Conservation (phyloP, 2,113 vertebrate genomes). For the Channa argus region DNA sequence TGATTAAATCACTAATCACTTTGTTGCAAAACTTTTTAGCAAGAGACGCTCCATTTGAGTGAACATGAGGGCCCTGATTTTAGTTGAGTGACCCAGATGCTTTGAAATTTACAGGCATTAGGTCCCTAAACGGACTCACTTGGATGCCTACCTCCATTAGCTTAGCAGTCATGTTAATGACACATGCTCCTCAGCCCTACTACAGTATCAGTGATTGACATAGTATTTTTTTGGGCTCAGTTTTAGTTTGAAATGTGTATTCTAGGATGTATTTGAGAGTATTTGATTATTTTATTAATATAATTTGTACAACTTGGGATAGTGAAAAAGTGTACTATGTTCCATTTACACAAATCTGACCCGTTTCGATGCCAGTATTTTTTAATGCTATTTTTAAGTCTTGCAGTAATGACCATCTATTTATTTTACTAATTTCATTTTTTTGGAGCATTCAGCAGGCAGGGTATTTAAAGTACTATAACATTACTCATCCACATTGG, state of each 20-base stretch:
- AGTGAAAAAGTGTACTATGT: background rate
- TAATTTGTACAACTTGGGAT: background rate
- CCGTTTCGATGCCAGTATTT: slow-evolving; percentile 9
- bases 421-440: no score
- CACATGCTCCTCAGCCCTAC: background rate
- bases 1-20: slow-evolving; percentile 25
- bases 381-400: background rate
- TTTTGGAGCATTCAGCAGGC: background rate
- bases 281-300: background rate
- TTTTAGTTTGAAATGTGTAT: background rate
- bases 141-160: background rate
- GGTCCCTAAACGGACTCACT: background rate
- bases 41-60: slow-evolving; percentile 66
- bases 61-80: slow-evolving; percentile 7
- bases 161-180: background rate
- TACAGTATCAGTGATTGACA: background rate
- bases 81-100: background rate
- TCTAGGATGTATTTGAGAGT: background rate
- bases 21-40: slow-evolving; percentile 81
- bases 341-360: slow-evolving; percentile 33
- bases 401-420: no score
- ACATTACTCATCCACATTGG: no score
- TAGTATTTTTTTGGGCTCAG: background rate
- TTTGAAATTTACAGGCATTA: background rate
- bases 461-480: background rate